Conservation (phyloP, 1,140 invertebrate genomes). For the Acromyrmex heyeri region DNA sequence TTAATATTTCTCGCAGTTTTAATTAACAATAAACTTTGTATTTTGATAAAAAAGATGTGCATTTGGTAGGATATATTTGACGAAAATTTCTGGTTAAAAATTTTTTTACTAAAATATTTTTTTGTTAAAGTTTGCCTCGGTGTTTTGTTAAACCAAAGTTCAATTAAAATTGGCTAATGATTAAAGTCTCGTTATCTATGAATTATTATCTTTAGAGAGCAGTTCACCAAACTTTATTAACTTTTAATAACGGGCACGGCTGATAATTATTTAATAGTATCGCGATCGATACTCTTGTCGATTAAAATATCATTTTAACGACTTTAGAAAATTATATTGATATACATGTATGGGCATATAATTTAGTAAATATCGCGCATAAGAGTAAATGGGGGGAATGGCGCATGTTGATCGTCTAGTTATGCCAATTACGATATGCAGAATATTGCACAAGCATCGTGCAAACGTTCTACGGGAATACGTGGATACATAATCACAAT, state of each 20-base stretch:
- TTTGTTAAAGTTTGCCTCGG: background rate
- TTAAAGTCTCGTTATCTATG: background rate
- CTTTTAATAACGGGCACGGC: background rate
- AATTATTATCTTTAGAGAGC: background rate
- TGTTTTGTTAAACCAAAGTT: background rate
- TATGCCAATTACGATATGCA: background rate
- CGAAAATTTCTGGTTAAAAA: background rate
- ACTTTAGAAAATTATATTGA: background rate
- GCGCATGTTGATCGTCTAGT: background rate
- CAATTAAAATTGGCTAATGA: background rate
- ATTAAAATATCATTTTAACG: conserved; percentile 6
- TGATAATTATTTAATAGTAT: conserved; percentile 9
- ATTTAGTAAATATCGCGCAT: background rate
- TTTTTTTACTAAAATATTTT: background rate
- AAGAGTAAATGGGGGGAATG: background rate
- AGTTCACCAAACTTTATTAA: background rate
- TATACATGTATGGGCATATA: background rate
- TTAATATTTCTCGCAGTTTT: background rate
- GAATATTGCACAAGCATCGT: conserved; percentile 11
- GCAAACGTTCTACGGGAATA: conserved; percentile 10
- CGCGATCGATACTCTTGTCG: background rate
- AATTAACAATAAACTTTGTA: conserved; percentile 10
- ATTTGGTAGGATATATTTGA: background rate
- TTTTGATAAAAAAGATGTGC: background rate
- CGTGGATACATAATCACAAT: conserved; percentile 9